Evolutionary conservation across 2,113 vertebrate species (phyloP), one percentile per base, ranked within the genome.

Genomic region (Chionodraco myersi): DNA sequence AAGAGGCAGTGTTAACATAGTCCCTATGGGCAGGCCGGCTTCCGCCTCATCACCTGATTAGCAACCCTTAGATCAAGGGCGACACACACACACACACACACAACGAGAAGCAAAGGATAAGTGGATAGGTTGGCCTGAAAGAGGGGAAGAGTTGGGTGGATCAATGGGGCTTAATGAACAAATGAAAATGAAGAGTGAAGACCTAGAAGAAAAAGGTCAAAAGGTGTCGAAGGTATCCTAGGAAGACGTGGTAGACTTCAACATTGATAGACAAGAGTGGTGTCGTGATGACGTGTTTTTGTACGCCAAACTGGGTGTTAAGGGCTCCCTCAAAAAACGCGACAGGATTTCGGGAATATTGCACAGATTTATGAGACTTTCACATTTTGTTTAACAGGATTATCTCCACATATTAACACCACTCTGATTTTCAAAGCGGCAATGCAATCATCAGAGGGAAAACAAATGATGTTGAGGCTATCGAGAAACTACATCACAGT

Each of bases 1-100:
- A 82, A 66, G 36, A 68, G 62, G 36, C 18, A n/a, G 65, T 21
- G 63, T 51, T 49, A 51, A 66, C 63, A 34, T 51, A 4, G 7
- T 34, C 47, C 21, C 63, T 51, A 18, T 66, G 18, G 49, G 49
- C 49, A 21, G 65, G 30, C 48, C 12, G 26, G 16, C 64, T 58
- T 74, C 67, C 41, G 70, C 75, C 56, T 79, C 68, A 78, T 79
- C 68, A 78, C 70, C 63, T 72, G 82, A 77, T 79, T 77, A 81
- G 70, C 47, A 78, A 73, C 44, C 48, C 26, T 44, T 57, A 36
- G 30, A 69, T 67, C n/a, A 12, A 48, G 7, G 14, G 34, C 10
- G 1, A 64, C 14, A 26, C 18, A 49, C 57, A 60, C 21, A 21
- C 21, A 21, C 12, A 30, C 1, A 61, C 5, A 15, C 16, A 86